Evolutionary conservation across 2,797 vertebrate species (phyloP).

Genomic region (Acanthurus leucopareius): DNA sequence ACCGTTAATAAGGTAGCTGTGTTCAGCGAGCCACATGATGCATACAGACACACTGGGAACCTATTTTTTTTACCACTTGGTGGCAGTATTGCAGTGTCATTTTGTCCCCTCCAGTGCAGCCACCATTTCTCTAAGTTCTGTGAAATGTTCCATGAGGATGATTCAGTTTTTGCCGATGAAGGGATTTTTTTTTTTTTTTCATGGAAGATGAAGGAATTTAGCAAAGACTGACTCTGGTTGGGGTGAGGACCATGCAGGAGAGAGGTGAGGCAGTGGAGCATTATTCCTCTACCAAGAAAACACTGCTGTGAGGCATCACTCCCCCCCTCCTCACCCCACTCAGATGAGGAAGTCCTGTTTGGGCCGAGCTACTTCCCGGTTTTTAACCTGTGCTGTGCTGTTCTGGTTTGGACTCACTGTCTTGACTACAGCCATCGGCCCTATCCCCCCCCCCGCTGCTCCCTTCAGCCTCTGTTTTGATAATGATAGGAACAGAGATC

Average conservation of each 20-base stretch:
- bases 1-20: constrained; percentile 47
- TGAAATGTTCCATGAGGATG: constrained; percentile 69
- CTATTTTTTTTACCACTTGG: constrained; percentile 66
- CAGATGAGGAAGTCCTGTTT: constrained; percentile 72
- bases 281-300: constrained; percentile 39
- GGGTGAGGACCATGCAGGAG: neutral
- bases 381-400: constrained; percentile 38
- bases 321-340: constrained; percentile 2
- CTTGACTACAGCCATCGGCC: constrained; percentile 43
- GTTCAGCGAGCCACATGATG: constrained; percentile 18
- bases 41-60: neutral
- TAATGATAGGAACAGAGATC: constrained; percentile 31
- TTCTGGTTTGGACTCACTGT: constrained; percentile 67
- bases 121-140: constrained; percentile 45
- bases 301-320: constrained; percentile 11
- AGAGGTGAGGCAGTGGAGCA: constrained; percentile 16
- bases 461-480: constrained; percentile 26
- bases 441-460: neutral
- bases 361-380: constrained; percentile 73
- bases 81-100: constrained; percentile 76
- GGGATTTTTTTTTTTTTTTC: constrained; percentile 29
- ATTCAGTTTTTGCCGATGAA: constrained; percentile 64
- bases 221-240: constrained; percentile 23
- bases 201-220: constrained; percentile 46
- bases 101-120: constrained; percentile 6